These are phyloP conservation scores for Mystacornis crossleyi DNA, from an alignment of 2,113 vertebrate species.

Conservation along the genomic window DNA sequence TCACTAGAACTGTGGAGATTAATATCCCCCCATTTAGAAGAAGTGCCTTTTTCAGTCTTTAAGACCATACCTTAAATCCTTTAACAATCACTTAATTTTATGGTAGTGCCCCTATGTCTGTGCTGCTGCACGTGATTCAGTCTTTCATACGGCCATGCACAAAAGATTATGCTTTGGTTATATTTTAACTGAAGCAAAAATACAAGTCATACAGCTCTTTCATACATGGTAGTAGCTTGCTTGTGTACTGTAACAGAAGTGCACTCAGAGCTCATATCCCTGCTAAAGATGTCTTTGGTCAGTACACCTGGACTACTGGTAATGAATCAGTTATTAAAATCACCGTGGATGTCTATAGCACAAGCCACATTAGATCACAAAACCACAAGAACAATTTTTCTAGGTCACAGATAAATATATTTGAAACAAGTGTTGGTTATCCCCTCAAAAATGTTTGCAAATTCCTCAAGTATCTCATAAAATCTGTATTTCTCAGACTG, in stretches of 20 bases:
- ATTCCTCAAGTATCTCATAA: conserved; percentile 11
- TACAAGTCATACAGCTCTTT: not conserved
- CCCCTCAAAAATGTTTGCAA: not conserved
- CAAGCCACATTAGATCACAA: not conserved
- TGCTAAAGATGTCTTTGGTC: not conserved
- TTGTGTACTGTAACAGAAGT: not conserved
- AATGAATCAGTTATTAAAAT: not conserved
- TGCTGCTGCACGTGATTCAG: not conserved
- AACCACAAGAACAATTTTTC: conserved; percentile 15
- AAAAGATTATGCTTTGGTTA: not conserved
- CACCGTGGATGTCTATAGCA: not conserved
- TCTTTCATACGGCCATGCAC: not conserved
- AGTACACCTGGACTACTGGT: not conserved
- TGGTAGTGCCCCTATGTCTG: not conserved
- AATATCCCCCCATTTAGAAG: not conserved
- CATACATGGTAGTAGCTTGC: not conserved
- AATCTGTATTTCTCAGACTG: not conserved
- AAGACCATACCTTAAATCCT: not conserved
- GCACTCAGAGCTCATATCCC: not conserved
- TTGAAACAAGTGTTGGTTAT: not conserved
- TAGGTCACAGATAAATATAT: not conserved
- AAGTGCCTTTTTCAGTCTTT: not conserved
- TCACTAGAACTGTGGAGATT: not conserved
- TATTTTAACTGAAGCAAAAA: conserved; percentile 36
- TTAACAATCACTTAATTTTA: not conserved